Conservation (phyloP, 1,140 invertebrate species). For the Lepidotrigona ventralis region DNA sequence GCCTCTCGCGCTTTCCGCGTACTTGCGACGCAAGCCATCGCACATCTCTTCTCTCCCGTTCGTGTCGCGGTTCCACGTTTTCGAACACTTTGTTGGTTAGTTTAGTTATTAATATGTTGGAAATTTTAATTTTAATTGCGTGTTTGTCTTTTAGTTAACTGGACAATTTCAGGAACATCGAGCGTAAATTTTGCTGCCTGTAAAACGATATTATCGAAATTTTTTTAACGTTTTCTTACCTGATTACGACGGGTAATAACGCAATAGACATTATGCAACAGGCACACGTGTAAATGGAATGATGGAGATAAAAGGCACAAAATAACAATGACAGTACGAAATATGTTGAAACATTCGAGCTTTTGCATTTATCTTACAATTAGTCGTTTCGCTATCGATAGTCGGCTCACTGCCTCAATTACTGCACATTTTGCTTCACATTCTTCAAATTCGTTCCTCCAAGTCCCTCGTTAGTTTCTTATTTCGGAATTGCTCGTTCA, state of each 20-base stretch:
- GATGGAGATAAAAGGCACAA: background rate
- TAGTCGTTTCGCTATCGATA: too few relatives aligned
- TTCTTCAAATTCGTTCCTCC: too few relatives aligned
- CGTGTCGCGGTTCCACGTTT: too few relatives aligned
- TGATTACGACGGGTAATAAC: background rate
- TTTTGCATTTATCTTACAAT: too few relatives aligned
- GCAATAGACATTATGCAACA: background rate
- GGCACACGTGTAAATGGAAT: background rate
- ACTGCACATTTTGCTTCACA: too few relatives aligned
- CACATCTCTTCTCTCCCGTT: background rate
- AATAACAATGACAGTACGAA: background rate
- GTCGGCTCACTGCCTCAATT: too few relatives aligned
- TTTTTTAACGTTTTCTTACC: background rate
- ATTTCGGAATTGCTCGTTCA: too few relatives aligned
- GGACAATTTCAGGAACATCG: background rate
- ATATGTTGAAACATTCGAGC: background rate
- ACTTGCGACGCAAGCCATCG: background rate
- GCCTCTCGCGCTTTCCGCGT: slow-evolving; percentile 17
- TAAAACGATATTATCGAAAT: background rate
- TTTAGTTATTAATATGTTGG: too few relatives aligned
- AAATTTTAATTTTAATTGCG: too few relatives aligned
- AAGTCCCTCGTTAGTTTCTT: too few relatives aligned
- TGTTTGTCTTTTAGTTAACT: too few relatives aligned
- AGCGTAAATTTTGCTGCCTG: background rate
- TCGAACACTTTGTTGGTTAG: too few relatives aligned